Evolutionary conservation across 2,888 invertebrate species (phyloP), one percentile per base, ranked within the genome.

Genomic region (Metopia argyrocephala): DNA sequence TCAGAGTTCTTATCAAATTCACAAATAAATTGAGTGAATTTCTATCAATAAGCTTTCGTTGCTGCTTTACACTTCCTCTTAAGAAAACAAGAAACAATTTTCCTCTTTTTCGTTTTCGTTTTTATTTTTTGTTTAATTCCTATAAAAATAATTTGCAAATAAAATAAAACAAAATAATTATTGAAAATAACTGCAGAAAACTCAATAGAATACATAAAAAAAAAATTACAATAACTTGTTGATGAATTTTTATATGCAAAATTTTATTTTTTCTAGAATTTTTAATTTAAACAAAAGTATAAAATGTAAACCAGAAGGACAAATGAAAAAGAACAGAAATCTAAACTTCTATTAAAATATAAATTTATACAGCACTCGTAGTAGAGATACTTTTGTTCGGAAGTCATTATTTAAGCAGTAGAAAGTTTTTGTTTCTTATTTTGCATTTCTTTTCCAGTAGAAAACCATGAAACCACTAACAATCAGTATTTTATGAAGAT

Each of bases 81-180:
- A n/a, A n/a, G n/a, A n/a, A n/a, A n/a, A n/a, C n/a, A n/a, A n/a
- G n/a, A n/a, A n/a, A n/a, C n/a, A n/a, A n/a, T 61, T 20, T 20
- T 6, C 5, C 27, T 57, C n/a, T 57, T 18, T 12, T 12, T 12
- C n/a, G 28, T 12, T 5, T 71, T 61, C 0, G 5, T 21, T 56
- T 46, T 56, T 20, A 3, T 46, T 4, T 61, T 52, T 62, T 45
- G n/a, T n/a, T 38, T 62, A 18, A 20, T 62, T 45, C 46, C 3
- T 21, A 54, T 25, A 54, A 45, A 21, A 62, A 71, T 28, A 62
- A 62, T 71, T 71, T 71, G 45, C 52, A 54, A 52, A 20, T 52
- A 38, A 52, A 61, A 61, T 25, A 25, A 12, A 52, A 38, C 5
- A 20, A 48, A 48, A 15, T 45, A 45, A 5, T 7, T 9, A 2